Evolutionary conservation across 2,113 vertebrate species (phyloP), one percentile per base, ranked within the genome.

Genomic region (Hystrix brachyura): DNA sequence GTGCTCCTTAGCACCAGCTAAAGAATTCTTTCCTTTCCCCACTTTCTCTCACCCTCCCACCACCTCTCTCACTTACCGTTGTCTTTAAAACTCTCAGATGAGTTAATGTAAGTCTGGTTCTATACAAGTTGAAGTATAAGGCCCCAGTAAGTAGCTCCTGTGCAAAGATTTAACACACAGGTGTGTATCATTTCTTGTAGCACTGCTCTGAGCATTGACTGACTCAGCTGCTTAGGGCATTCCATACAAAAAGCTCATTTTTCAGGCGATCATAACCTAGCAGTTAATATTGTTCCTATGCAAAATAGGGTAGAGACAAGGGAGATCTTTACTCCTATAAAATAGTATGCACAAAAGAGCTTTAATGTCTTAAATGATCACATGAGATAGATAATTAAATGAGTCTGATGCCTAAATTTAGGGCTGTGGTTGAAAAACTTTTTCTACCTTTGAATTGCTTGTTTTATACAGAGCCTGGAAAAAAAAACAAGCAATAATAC

Each of bases 311-410:
- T 72, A 76, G 21, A 86, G 76, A 60, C 23, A 92, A 81, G 72
- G 84, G 81, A 82, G 43, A 55, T 64, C 60, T 81, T 79, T 46
- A 72, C 11, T 46, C 13, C 62, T 81, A 13, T 38, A 95, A 94
- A 34, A 81, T 0, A 88, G 9, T 34, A 59, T 1, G 11, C 57
- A 94, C 71, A 92, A 82, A 95, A 81, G 34, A 95, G 91, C 43
- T 85, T 90, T 86, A 90, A 76, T 48, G 38, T 93, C 29, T 78
- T 84, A 96, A 97, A 86, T 81, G 65, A 93, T 93, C 82, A 92
- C 60, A 82, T 25, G 81, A 92, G 76, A 81, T 12, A 96, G 29
- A 46, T 90, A 81, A 96, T 74, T 72, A 96, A 78, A 88, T 80
- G 79, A 88, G 65, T 72, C 81, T 29, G 32, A 82, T 92, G 71